phyloP scores from a whole-genome alignment of 2,888 invertebrate species.

The Melangyna quadrimaculata region DNA sequence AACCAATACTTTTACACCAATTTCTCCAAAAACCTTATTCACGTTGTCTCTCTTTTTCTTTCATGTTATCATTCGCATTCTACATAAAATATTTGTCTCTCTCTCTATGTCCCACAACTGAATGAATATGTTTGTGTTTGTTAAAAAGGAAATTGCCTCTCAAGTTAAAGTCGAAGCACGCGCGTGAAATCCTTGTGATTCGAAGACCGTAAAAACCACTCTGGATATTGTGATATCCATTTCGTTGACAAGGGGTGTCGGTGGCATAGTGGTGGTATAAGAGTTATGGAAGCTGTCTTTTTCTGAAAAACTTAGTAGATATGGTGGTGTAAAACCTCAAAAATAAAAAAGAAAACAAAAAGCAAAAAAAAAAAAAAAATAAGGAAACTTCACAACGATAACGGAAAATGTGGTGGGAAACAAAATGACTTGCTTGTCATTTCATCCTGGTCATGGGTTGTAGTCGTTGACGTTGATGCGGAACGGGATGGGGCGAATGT shows the following conservation, averaged over 20 bases:
- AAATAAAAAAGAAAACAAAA: conserved; percentile 9
- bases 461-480: not conserved
- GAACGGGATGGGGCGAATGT: not conserved
- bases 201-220: conserved; percentile 47
- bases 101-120: not conserved
- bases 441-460: conserved; percentile 22
- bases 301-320: not conserved
- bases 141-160: conserved; percentile 62
- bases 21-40: conserved; percentile 33
- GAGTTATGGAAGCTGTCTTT: conserved; percentile 36
- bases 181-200: conserved; percentile 60
- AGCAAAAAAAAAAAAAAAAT: not conserved
- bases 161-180: conserved; percentile 69
- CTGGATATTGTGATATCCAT: conserved; percentile 55
- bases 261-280: conserved; percentile 8
- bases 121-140: not conserved
- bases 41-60: conserved; percentile 10
- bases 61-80: not conserved
- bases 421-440: conserved; percentile 66
- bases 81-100: too few species aligned
- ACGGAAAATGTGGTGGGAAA: conserved; percentile 66
- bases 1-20: conserved; percentile 35
- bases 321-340: conserved; percentile 46
- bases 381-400: conserved; percentile 46
- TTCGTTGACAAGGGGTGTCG: conserved; percentile 21